Base-by-base conservation (phyloP, 2,888 invertebrate species). In the Trissolcus japonicus region DNA sequence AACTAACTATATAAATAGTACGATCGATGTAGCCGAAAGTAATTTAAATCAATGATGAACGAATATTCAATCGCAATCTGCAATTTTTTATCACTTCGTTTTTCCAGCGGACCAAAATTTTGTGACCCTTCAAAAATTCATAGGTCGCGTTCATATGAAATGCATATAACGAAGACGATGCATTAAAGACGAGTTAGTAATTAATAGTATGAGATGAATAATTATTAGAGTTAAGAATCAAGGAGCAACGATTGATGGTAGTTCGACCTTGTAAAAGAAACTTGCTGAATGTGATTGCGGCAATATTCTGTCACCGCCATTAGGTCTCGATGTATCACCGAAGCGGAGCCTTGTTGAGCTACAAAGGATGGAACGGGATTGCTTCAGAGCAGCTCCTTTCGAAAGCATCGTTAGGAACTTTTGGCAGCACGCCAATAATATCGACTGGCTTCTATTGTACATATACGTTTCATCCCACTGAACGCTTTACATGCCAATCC, bases 351-450 rank as follows among this genome's bases (percentile, higher is more conserved):
- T 85, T 82, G 85, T 82, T 82, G 83, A 67, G 56, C 81, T 82
- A 79, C 80, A 84, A 83, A 83, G 84, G 83, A 86, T 83, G 82
- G 81, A 84, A 84, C 84, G 83, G 86, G 82, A 86, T 86, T 77
- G 87, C 86, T 46, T 46, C 46, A 7, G 46, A 46, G 46, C 14
- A 83, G 83, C 84, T 87, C 86, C 85, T 86, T 87, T 85, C 84
- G 84, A 85, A 86, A 84, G 86, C 87, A 85, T 88, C 88, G 88
- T 88, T 88, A 88, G 87, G 83, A 83, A 81, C 82, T 82, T 79
- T 84, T 88, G 88, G 88, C 88, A 85, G 82, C 78, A 82, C 82
- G 86, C 88, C 88, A 88, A 88, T 87, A 86, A 87, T 87, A 86
- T 88, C 86, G 87, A 86, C 88, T 87, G 83, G 83, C 83, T 85